Evolutionary conservation across 2,797 vertebrate genomes (phyloP).

Genomic region (Poeciliopsis presidionis): DNA sequence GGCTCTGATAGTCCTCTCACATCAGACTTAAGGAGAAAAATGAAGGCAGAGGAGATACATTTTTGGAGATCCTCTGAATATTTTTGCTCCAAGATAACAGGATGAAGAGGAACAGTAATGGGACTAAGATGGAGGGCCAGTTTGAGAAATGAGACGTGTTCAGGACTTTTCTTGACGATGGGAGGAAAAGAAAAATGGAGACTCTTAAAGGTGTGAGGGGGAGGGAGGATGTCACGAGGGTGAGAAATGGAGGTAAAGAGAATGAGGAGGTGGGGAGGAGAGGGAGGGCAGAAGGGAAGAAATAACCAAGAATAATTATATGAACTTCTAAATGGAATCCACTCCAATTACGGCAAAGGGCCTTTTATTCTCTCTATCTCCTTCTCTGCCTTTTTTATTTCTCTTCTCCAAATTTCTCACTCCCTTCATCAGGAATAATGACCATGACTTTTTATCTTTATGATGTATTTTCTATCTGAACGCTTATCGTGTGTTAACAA

Average conservation of each 20-base stretch:
- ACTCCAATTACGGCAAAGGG: slow-evolving; percentile 77
- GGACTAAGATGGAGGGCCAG: slow-evolving; percentile 61
- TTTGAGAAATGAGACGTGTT: slow-evolving; percentile 60
- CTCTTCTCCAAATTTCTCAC: slow-evolving; percentile 46
- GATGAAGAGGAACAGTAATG: slow-evolving; percentile 47
- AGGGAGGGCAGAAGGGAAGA: slow-evolving; percentile 53
- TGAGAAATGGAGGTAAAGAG: slow-evolving; percentile 60
- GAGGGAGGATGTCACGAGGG: slow-evolving; percentile 62
- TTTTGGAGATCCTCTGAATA: slow-evolving; percentile 55
- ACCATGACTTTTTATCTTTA: slow-evolving; percentile 84
- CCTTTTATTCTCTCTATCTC: slow-evolving; percentile 67
- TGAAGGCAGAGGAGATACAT: slow-evolving; percentile 30
- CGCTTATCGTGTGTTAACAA: slow-evolving; percentile 83
- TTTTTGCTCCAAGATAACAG: slow-evolving; percentile 29
- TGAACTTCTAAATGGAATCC: slow-evolving; percentile 77
- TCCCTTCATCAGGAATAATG: slow-evolving; percentile 84
- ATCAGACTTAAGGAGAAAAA: slow-evolving; percentile 48
- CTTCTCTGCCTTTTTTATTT: slow-evolving; percentile 26
- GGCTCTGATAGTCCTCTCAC: slow-evolving; percentile 28
- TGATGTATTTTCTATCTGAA: slow-evolving; percentile 84
- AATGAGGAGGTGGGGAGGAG: slow-evolving; percentile 26
- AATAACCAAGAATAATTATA: slow-evolving; percentile 74
- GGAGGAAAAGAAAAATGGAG: slow-evolving; percentile 58
- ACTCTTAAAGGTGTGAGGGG: slow-evolving; percentile 67
- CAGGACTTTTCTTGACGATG: slow-evolving; percentile 58